Conservation (phyloP, 2,113 vertebrate species). For the Lucifuga dentata region DNA sequence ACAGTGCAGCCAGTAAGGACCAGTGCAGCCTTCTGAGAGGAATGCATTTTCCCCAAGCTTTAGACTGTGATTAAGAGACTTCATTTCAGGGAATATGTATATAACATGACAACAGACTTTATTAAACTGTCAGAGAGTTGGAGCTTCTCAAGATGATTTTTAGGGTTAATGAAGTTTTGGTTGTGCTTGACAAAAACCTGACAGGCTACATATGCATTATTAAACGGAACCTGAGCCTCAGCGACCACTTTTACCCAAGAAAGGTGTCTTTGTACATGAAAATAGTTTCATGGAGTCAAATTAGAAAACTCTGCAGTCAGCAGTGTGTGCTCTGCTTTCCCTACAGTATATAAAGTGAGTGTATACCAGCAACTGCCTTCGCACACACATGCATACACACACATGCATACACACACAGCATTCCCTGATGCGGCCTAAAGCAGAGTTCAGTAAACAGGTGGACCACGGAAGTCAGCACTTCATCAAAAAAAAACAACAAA, state of each 20-base stretch:
- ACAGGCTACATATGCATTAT: constrained; percentile 32
- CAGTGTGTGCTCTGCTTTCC: constrained; percentile 38
- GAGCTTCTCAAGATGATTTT: constrained; percentile 20
- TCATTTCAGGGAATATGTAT: background rate
- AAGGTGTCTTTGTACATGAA: constrained; percentile 21
- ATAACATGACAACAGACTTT: constrained; percentile 27
- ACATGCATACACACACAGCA: constrained; percentile 13
- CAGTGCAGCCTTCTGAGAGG: constrained; percentile 28
- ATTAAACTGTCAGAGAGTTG: constrained; percentile 44
- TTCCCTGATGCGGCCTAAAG: constrained; percentile 1
- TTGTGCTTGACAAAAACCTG: constrained; percentile 16
- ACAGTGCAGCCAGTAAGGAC: constrained; percentile 40
- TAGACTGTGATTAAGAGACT: constrained; percentile 52
- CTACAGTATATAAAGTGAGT: constrained; percentile 38
- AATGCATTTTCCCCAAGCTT: constrained; percentile 35
- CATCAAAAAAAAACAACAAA: constrained; percentile 72
- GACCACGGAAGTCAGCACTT: constrained; percentile 75
- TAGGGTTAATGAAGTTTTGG: constrained; percentile 16
- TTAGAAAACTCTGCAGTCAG: constrained; percentile 57
- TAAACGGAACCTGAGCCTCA: constrained; percentile 7
- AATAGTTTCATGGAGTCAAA: constrained; percentile 37
- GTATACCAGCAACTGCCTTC: constrained; percentile 3
- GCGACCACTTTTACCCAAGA: background rate
- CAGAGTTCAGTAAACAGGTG: constrained; percentile 64
- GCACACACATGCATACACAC: constrained; percentile 2